Base-by-base conservation (phyloP, 2,888 invertebrate species). In the Itoplectis maculator region DNA sequence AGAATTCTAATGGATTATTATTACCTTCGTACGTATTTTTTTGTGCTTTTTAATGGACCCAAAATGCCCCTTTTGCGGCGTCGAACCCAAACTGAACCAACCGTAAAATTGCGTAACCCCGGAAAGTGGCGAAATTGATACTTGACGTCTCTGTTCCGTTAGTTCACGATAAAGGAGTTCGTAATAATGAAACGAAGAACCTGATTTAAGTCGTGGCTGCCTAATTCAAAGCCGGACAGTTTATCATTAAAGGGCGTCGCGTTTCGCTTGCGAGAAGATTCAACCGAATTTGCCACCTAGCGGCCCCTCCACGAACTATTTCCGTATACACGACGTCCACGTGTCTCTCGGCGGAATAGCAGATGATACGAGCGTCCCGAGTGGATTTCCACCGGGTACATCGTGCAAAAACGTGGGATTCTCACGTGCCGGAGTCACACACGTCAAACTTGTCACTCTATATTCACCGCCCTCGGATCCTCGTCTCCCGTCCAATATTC, bases 1-100 rank as follows among this genome's bases (percentile, higher is more conserved):
- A 35, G 42, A 72, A 72, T 47, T 74, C 73, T 40, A 51, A 51
- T 20, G 40, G 63, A 20, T 40, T 47, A 45, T 72, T 23, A 54
- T 15, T 0, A 29, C 13, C 35, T 20, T 54, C 18, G 11, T 5
- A 37, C 51, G 23, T 18, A 2, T 13, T 66, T 66, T n/a, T 66
- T 47, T 40, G 29, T 37, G 15, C 37, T 18, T 45, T 42, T 42
- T 45, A 1, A 2, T 11, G 40, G 37, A 15, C 18, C 37, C 18
- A 40, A 5, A 45, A 45, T 45, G n/a, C 4, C 13, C 47, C n/a
- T 47, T 47, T 47, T 47, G n/a, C 47, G 47, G 2, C n/a, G 9
- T 13, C n/a, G n/a, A 7, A 42, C 1, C 42, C 47, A n/a, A 47
- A 2, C 2, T 47, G 47, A 1, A 47, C 47, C 5, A 29, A 29